Evolutionary conservation across 2,888 invertebrate genomes (phyloP), one percentile per base, ranked within the genome.

Genomic region (Thalpophila matura): DNA sequence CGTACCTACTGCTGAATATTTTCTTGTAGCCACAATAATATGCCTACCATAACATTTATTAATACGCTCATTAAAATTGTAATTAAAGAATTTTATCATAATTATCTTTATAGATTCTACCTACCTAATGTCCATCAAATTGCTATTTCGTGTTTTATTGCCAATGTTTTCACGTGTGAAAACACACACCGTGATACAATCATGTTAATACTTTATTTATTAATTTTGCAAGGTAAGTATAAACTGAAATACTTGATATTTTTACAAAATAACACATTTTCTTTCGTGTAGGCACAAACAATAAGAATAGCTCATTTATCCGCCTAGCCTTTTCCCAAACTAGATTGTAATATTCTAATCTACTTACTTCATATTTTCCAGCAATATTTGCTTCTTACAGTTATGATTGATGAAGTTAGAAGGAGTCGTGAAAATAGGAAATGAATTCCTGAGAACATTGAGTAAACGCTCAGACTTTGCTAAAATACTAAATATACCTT

Each of bases 371-470:
- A n/a, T n/a, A n/a, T n/a, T 40, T 62, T 59, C 1, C 42, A 77
- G 77, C 31, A 2, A 4, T 77, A 16, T 29, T 66, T 18, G 35
- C 54, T 49, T 66, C 35, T 5, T n/a, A 54, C 4, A 50, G 65
- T 14, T 64, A 53, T 37, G 77, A 79, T 12, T n/a, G n/a, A 0
- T 73, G 24, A 47, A 74, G 33, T 4, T 79, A 6, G 61, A 79
- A 46, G 80, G 65, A 7, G 37, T 47, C 0, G 0, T 75, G 10
- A 60, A 42, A 26, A 3, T 79, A 22, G 54, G 50, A 5, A 10
- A 59, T 0, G n/a, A 46, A 0, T 33, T 75, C 0, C 1, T 63
- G 1, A 45, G n/a, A 2, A n/a, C 10, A 2, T 35, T 73, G 2
- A 43, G 14, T 0, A 20, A 38, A 38, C 22, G 56, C 1, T 6